Evolutionary conservation across 1,140 invertebrate species (phyloP), one percentile per base, ranked within the genome.

Genomic region (Drosophila varians): DNA sequence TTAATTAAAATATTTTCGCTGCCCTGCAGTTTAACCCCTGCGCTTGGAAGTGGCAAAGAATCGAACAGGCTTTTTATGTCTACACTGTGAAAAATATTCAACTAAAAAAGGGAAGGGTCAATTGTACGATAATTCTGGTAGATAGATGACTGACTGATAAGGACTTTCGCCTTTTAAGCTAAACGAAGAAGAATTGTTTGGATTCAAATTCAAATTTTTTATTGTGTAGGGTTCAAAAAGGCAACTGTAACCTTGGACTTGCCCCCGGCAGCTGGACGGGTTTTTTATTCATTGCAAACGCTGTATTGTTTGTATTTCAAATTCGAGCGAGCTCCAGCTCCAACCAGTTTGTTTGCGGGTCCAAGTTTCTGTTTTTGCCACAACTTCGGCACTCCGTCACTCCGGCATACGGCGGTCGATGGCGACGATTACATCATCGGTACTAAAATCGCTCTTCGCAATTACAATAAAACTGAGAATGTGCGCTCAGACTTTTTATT

Each of bases 391-490:
- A 26, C 66, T 49, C 47, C 9, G 9, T 9, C 4, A 86, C 79
- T 84, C 61, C 80, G 40, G 11, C 38, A 26, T 54, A 43, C 52
- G 72, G 25, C 49, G 40, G 57, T 46, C 49, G 60, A 55, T 60
- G 60, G 36, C 61, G 72, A 9, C 61, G 76, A 86, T 84, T 82
- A 84, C 80, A 84, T 84, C 80, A 84, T 61, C 34, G 64, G 42
- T 62, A 83, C 68, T 82, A 64, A 84, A 78, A 83, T 68, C 72
- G 79, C 60, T 76, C 69, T 74, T 58, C 66, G 80, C 72, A 86
- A 86, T 80, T 84, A 84, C 55, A 84, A 84, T 84, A 84, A 86
- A 79, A 64, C 61, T 36, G 36, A 73, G 57, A 74, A 38, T 74
- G 70, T 53, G 68, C 56, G 73, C 73, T 77, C 69, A 69, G 77